Base-by-base conservation (phyloP, 1,140 invertebrate genomes). In the Drosophila jambulina region DNA sequence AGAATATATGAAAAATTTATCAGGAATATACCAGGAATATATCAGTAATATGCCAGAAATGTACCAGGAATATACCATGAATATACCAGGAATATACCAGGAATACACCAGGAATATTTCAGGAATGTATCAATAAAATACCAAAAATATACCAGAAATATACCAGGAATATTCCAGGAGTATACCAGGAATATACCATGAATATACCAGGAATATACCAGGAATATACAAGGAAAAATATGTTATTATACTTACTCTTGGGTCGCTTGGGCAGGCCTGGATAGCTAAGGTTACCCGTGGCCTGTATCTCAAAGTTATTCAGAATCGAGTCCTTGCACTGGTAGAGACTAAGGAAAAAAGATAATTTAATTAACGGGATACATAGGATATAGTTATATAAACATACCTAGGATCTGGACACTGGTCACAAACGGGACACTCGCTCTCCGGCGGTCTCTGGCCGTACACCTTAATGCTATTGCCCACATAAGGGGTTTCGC, bases 271-370 rank as follows among this genome's bases (percentile, higher is more conserved):
- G 93, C 43, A 94, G 90, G 6, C 94, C 94, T 0, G 93, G 94
- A 85, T 94, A 95, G 15, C 93, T 94, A 27, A 93, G 92, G 65
- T 95, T 95, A 29, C 94, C 94, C 15, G 95, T 93, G 19, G 94
- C 94, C 60, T 93, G 93, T 48, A 95, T 94, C 67, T 95, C 94
- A 92, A 95, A 93, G 78, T 93, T 93, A 40, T 94, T 94, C 38
- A 95, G 91, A 48, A 95, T 94, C 4, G 94, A 94, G 17, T 95
- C 94, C 74, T 95, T 94, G 86, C 95, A 96, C 54, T 94, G 94
- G 38, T 93, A 91, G 25, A 94, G 91, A 67, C 93, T 92, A 23
- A 19, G 32, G 13, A 2, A n/a, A 9, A 6, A n/a, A 0, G 0
- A 5, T 19, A 17, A 4, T 15, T 23, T 15, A 49, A 34, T 1